These are phyloP conservation scores for Poeciliopsis paucimaculata DNA, from an alignment of 2,797 vertebrate genomes.

Conservation along the genomic window DNA sequence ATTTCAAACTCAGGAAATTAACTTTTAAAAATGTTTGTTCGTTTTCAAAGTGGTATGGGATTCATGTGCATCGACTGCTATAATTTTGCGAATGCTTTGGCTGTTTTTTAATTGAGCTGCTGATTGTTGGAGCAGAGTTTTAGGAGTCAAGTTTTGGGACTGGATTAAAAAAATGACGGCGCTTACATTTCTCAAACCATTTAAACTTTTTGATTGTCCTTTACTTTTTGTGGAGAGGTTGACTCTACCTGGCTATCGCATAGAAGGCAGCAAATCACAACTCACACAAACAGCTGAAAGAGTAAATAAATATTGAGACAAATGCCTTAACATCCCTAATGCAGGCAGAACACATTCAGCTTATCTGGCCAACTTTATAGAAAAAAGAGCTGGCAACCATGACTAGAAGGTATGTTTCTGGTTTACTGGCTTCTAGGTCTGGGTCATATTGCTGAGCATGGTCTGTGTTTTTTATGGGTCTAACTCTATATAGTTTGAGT, in stretches of 20 bases:
- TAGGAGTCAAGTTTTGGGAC: not conserved
- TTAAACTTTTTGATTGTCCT: not conserved
- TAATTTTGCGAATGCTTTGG: not conserved
- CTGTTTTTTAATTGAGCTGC: not conserved
- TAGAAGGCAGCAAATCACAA: not conserved
- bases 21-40: not conserved
- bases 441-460: constrained; percentile 39
- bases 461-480: constrained; percentile 42
- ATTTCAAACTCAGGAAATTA: constrained; percentile 3
- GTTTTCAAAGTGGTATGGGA: not conserved
- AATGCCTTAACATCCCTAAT: constrained; percentile 2
- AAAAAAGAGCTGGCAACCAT: constrained; percentile 41
- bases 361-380: constrained; percentile 39
- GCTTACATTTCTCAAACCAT: not conserved
- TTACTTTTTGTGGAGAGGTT: not conserved
- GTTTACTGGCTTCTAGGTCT: constrained; percentile 54
- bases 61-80: not conserved
- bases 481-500: constrained; percentile 44
- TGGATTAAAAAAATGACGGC: not conserved
- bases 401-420: constrained; percentile 16
- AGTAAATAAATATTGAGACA: not conserved
- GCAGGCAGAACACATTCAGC: not conserved
- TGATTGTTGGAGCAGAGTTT: not conserved
- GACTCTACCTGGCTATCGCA: not conserved
- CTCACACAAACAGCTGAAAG: too few relatives aligned